Percentiles rank a stretch among this genome's conserved stretches.
phyloP scores from a whole-genome alignment of 2,113 vertebrate species.

The Scopus umbretta region DNA sequence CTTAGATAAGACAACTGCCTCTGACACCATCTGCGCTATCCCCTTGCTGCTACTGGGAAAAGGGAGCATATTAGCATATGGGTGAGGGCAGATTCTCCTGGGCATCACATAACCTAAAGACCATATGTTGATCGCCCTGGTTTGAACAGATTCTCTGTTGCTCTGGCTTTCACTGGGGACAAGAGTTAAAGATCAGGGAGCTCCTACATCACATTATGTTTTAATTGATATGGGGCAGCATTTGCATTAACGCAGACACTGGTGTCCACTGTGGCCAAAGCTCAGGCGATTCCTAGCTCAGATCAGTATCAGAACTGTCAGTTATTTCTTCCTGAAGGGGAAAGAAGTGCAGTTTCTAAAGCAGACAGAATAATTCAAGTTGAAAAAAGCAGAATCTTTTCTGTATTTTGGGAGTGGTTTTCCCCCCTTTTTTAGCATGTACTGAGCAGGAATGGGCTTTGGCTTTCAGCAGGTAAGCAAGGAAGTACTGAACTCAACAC shows the following conservation, averaged over 20 bases:
- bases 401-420: background rate
- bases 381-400: background rate
- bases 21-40: constrained; percentile 19
- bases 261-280: background rate
- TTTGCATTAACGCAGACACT: background rate
- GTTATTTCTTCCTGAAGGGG: background rate
- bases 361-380: background rate
- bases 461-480: background rate
- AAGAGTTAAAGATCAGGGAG: background rate
- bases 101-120: background rate
- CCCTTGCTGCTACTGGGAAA: background rate
- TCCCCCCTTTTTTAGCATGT: background rate
- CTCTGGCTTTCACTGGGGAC: constrained; percentile 22
- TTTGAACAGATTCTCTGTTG: background rate
- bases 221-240: background rate
- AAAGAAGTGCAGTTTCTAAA: background rate
- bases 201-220: background rate
- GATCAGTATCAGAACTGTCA: background rate
- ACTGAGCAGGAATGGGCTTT: background rate
- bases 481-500: background rate
- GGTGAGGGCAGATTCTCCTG: background rate
- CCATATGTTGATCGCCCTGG: background rate
- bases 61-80: background rate
- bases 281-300: background rate
- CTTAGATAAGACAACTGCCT: background rate